Evolutionary conservation across 2,113 vertebrate genomes (phyloP).

Genomic region (Sylvietta virens): DNA sequence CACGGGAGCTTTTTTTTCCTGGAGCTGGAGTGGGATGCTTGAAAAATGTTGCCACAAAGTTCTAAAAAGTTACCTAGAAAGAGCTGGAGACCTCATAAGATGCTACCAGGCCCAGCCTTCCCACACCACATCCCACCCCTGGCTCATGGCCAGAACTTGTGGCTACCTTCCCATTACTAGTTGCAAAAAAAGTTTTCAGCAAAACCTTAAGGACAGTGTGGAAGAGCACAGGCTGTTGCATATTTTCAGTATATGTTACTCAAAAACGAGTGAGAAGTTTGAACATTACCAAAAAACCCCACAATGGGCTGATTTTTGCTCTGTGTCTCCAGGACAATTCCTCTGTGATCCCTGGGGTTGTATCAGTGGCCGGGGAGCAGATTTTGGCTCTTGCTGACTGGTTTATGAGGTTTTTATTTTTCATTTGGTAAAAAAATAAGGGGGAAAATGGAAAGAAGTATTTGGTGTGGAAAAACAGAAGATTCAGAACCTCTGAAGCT

Average conservation of each 20-base stretch:
- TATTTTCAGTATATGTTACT: not conserved
- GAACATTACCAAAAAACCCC: not conserved
- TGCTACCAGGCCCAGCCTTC: not conserved
- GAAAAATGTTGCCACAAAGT: not conserved
- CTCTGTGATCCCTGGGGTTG: not conserved
- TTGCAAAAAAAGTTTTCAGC: not conserved
- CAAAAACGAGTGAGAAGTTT: not conserved
- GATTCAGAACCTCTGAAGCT: not conserved
- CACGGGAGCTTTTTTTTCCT: not conserved
- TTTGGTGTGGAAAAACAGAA: not conserved
- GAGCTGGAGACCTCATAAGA: not conserved
- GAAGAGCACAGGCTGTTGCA: not conserved
- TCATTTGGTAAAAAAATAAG: not conserved
- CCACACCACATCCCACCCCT: rapidly evolving
- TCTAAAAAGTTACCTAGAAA: not conserved
- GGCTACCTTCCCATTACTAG: rapidly evolving
- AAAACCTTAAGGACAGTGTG: rapidly evolving
- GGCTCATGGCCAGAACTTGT: not conserved
- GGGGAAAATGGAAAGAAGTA: not conserved
- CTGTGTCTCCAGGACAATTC: not conserved
- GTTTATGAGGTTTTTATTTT: not conserved
- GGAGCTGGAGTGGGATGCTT: not conserved
- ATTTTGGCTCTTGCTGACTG: not conserved
- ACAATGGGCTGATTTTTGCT: not conserved
- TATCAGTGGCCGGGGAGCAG: not conserved